Evolutionary conservation across 53 echinoderm and acorn worm species (phyloP).

Genomic region (Astropecten irregularis): DNA sequence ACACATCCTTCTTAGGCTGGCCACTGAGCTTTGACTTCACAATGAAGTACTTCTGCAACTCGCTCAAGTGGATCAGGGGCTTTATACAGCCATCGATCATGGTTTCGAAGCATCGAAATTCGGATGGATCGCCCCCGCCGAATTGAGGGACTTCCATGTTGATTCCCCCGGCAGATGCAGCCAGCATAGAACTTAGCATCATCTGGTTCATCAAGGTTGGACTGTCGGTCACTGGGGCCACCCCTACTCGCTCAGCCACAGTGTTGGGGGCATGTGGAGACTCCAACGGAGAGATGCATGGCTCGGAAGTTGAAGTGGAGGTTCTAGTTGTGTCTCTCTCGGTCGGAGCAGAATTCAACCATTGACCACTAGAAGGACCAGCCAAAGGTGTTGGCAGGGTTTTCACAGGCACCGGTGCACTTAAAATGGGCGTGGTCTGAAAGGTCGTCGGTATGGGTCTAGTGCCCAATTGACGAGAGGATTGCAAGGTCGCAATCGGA

Average conservation of each 20-base stretch:
- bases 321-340: not conserved
- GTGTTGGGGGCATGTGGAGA: too few relatives aligned
- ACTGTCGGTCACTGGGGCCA: too few relatives aligned
- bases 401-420: conserved; percentile 12
- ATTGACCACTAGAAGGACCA: not conserved
- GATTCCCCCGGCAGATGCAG: not conserved
- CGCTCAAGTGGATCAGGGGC: conserved; percentile 3
- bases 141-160: not conserved
- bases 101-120: conserved; percentile 16
- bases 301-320: not conserved
- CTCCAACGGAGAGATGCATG: too few relatives aligned
- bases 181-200: conserved; percentile 31
- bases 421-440: not conserved
- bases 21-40: conserved; percentile 8
- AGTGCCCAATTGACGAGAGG: too few relatives aligned
- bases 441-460: not conserved
- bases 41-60: conserved; percentile 18
- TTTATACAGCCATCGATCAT: conserved; percentile 19
- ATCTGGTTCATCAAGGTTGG: not conserved
- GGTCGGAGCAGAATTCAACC: not conserved
- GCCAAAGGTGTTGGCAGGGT: not conserved
- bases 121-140: conserved; percentile 20
- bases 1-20: not conserved
- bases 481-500: too few relatives aligned
- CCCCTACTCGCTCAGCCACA: too few relatives aligned